Evolutionary conservation across 1,140 invertebrate species (phyloP).

Genomic region (Panagrolaimus sp.): DNA sequence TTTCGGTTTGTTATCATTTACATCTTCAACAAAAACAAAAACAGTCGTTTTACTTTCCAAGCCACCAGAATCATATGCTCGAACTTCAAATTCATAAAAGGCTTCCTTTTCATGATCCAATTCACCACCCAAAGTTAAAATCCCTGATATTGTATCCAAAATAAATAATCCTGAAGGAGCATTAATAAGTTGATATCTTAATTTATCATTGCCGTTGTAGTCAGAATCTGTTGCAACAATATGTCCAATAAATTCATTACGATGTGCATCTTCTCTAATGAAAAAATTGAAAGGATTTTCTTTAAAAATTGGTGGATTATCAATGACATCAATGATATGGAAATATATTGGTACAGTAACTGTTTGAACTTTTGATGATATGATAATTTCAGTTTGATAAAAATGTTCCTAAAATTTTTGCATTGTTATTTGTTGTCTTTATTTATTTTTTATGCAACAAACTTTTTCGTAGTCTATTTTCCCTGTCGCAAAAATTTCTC

Average conservation of each 20-base stretch:
- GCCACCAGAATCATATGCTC: constrained; percentile 6
- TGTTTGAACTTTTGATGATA: neutral
- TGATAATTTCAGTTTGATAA: neutral
- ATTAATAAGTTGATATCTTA: neutral
- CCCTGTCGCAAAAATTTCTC: neutral
- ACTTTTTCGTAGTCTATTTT: constrained; percentile 5
- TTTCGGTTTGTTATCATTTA: neutral
- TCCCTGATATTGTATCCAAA: neutral
- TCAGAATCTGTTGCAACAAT: neutral
- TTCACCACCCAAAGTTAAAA: neutral
- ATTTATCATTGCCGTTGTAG: neutral
- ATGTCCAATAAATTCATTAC: neutral
- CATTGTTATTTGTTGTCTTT: neutral
- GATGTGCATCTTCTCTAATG: constrained; percentile 1
- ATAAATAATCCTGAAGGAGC: neutral
- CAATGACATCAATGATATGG: neutral
- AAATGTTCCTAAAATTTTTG: neutral
- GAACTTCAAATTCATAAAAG: neutral
- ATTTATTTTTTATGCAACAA: neutral
- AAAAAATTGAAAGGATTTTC: neutral
- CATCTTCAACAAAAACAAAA: constrained; percentile 14
- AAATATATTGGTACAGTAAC: neutral
- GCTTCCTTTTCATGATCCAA: constrained; percentile 6
- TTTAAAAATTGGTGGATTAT: neutral
- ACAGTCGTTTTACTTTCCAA: neutral